phyloP scores from a whole-genome alignment of 2,113 vertebrate genomes.

The Mus spicilegus region DNA sequence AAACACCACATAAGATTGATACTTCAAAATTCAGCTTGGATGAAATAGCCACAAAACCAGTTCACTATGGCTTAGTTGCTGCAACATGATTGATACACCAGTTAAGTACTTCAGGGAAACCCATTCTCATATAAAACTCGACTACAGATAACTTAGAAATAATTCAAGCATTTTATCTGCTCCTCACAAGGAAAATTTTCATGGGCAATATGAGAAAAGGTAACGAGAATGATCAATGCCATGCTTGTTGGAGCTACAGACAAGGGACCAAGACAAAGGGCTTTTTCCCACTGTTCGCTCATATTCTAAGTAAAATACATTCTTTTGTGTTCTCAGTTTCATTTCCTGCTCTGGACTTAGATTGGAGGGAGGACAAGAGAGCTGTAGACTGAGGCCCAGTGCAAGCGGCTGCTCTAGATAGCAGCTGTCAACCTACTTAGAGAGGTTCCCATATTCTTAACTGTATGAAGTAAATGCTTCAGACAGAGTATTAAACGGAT shows the following conservation, averaged over 20 bases:
- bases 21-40: conserved; percentile 33
- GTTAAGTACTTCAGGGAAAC: conserved; percentile 14
- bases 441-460: background rate
- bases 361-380: background rate
- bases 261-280: background rate
- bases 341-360: conserved; percentile 49
- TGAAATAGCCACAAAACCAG: conserved; percentile 37
- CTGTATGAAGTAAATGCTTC: background rate
- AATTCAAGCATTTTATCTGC: conserved; percentile 24
- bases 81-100: background rate
- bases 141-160: conserved; percentile 43
- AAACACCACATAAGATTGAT: background rate
- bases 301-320: conserved; percentile 1
- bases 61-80: background rate
- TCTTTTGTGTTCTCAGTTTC: conserved; percentile 18
- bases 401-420: background rate
- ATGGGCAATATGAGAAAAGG: background rate
- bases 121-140: conserved; percentile 37
- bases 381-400: background rate
- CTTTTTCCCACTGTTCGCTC: background rate
- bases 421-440: background rate
- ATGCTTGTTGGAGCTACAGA: background rate
- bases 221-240: background rate
- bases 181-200: background rate
- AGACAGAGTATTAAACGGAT: background rate